Evolutionary conservation across 2,113 vertebrate genomes (phyloP), one percentile per base, ranked within the genome.

Genomic region (Percopsis transmontana): DNA sequence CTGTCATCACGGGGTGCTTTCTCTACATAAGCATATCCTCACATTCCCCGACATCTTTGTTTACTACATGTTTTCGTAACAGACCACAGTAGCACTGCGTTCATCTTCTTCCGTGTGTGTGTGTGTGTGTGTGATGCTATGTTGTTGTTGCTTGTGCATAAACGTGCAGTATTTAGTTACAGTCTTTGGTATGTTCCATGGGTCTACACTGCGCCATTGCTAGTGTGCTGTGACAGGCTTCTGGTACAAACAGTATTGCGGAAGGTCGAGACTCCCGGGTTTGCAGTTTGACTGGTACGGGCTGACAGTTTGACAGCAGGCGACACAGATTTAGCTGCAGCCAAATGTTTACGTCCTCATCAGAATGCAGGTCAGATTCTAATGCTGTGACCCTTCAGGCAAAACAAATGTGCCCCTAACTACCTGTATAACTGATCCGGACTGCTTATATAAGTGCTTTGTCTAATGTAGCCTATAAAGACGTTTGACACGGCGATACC

Each of bases 1-100:
- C 27, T 8, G 40, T 48, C 58, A 39, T 15, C 52, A 72, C 53
- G 74, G 80, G 65, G 69, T 20, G 59, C 64, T 72, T 83, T 33
- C n/a, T 38, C 82, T 68, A 15, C 56, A 53, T 67, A 60, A 71
- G 55, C 61, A 41, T 61, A 59, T 82, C 63, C 59, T 50, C 68
- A 74, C 70, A 51, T 59, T 55, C 50, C 67, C 57, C 13, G 66
- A 58, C 58, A 65, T 11, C 33, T 64, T 42, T 58, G 64, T 81
- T 71, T 80, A 67, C 79, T 72, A 60, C 67, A 52, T 57, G 5
- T 52, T 10, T 51, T 51, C 33, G 55, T 47, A 64, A 54, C 58
- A 79, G 41, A 77, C 68, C 21, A 55, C 47, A 39, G 40, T 60
- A 65, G 27, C 53, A 3, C 33, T 38, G 8, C 24, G 11, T 33